Percentiles rank a stretch among this genome's conserved stretches.
phyloP scores from a whole-genome alignment of 2,888 invertebrate species.

The Stenotaenia linearis region DNA sequence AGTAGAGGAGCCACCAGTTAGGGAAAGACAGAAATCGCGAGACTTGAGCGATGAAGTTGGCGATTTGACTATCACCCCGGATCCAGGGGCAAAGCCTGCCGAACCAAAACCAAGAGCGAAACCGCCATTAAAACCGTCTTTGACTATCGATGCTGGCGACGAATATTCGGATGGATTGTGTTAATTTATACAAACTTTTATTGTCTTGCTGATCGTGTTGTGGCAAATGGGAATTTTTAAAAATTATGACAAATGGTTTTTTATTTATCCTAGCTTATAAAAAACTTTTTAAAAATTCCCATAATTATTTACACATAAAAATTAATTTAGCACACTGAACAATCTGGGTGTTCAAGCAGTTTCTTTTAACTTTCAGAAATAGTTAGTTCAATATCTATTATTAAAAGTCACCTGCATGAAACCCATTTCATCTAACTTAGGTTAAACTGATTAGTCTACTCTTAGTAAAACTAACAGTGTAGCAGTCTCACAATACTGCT shows the following conservation, averaged over 20 bases:
- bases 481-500: no score
- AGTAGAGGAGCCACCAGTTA: background rate
- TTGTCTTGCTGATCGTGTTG: background rate
- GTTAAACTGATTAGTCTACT: background rate
- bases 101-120: background rate
- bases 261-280: no score
- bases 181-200: background rate
- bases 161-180: conserved; percentile 35
- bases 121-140: background rate
- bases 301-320: background rate
- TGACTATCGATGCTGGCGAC: conserved; percentile 31
- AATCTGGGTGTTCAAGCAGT: no score
- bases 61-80: background rate
- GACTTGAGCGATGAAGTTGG: background rate
- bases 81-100: background rate
- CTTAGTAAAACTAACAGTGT: background rate
- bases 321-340: background rate
- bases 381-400: no score
- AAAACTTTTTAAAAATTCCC: no score
- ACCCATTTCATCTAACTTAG: no score
- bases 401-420: no score
- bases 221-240: background rate
- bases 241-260: background rate
- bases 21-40: background rate
- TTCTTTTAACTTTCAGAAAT: no score